Evolutionary conservation across 2,888 invertebrate species (phyloP).

Genomic region (Ganaspis brasiliensis): DNA sequence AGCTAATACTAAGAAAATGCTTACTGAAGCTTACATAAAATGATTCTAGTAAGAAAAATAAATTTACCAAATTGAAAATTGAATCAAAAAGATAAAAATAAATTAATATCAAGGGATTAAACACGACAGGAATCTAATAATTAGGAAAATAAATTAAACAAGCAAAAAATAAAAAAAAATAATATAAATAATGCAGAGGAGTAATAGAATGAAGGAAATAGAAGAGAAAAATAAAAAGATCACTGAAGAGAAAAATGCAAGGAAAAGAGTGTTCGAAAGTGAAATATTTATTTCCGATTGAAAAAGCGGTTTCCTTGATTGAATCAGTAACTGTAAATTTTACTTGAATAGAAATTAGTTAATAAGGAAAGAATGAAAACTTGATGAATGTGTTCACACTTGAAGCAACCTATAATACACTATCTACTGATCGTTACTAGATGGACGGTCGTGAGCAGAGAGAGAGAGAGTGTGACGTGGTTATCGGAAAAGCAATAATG

Average conservation of each 20-base stretch:
- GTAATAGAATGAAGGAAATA: background rate
- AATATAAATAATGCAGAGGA: too few relatives aligned
- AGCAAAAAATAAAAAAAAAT: too few relatives aligned
- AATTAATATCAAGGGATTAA: too few relatives aligned
- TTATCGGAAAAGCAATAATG: slow-evolving; percentile 80
- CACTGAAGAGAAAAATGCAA: background rate
- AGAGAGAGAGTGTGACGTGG: slow-evolving; percentile 72
- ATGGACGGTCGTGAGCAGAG: slow-evolving; percentile 70
- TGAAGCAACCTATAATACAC: slow-evolving; percentile 29
- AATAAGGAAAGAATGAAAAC: slow-evolving; percentile 29
- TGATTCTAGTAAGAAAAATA: background rate
- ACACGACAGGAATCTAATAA: background rate
- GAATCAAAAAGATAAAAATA: background rate
- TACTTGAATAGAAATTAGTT: slow-evolving; percentile 1
- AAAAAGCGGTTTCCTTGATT: slow-evolving; percentile 12
- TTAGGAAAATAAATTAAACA: too few relatives aligned
- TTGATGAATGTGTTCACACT: slow-evolving; percentile 41
- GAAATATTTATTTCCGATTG: background rate
- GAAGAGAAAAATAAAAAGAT: background rate
- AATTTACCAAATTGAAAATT: background rate
- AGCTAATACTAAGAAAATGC: too few relatives aligned
- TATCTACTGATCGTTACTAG: slow-evolving; percentile 62
- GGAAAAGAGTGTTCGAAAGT: background rate
- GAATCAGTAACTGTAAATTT: background rate
- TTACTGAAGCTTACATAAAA: too few relatives aligned